A percentile compares a stretch with the other conserved stretches of the same genome.
Conservation (phyloP, 2,113 vertebrate species). For the Ceratotherium simum region DNA sequence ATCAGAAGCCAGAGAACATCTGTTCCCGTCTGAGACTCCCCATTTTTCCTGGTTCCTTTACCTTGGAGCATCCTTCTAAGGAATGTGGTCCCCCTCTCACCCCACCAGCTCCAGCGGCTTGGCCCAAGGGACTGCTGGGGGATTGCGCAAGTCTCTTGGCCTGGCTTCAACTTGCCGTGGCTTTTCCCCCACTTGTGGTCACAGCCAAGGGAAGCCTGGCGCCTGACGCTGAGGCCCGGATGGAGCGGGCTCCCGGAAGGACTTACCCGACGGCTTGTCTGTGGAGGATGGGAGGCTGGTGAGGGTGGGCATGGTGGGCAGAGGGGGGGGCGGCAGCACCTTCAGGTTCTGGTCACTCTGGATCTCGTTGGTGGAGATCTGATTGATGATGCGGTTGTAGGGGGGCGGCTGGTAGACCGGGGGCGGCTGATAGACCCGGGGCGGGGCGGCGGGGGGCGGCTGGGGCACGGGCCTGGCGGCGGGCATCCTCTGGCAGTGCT, state of each 20-base stretch:
- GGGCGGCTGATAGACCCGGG: constrained; percentile 91
- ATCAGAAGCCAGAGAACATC: neutral
- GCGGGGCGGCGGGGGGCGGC: constrained; percentile 87
- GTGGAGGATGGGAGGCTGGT: constrained; percentile 94
- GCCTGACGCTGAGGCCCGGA: neutral
- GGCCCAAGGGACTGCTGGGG: neutral
- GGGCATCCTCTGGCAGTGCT: constrained; percentile 93
- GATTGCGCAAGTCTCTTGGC: neutral
- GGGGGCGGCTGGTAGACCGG: constrained; percentile 91
- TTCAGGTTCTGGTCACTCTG: constrained; percentile 98
- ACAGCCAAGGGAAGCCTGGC: neutral
- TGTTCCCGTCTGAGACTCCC: neutral
- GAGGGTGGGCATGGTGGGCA: constrained; percentile 95
- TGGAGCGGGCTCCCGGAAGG: neutral
- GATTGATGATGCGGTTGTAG: constrained; percentile 92
- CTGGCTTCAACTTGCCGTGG: neutral
- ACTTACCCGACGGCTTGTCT: constrained; percentile 97
- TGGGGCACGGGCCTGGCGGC: constrained; percentile 83
- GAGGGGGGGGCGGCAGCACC: constrained; percentile 89
- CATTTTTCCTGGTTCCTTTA: neutral
- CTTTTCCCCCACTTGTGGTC: neutral
- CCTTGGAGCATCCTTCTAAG: neutral
- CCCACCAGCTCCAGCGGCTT: neutral
- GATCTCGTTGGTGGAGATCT: constrained; percentile 98
- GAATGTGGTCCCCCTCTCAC: neutral